Conservation (phyloP, 1,140 invertebrate genomes). For the Drosophila virilis region DNA sequence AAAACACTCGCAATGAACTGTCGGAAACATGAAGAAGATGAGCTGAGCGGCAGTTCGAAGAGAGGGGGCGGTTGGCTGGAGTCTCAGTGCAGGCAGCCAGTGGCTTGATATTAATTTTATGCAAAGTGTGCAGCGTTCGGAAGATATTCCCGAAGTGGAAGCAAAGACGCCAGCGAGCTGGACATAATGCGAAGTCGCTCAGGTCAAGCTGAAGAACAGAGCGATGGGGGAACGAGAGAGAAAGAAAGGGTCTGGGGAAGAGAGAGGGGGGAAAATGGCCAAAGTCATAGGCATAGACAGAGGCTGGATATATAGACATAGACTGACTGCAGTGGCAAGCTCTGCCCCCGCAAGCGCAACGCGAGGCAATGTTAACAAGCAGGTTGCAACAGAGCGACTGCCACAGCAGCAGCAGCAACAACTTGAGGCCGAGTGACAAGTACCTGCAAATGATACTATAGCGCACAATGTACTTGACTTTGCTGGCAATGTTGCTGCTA, state of each 20-base stretch:
- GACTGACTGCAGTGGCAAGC: conserved; percentile 13
- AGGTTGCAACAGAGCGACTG: conserved; percentile 16
- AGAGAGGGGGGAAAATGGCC: background rate
- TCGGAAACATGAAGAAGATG: conserved; percentile 52
- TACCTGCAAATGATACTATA: conserved; percentile 83
- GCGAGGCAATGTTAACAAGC: conserved; percentile 4
- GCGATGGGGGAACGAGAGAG: background rate
- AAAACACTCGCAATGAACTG: conserved; percentile 80
- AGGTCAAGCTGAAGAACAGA: conserved; percentile 21
- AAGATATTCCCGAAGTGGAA: conserved; percentile 49
- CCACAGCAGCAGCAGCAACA: conserved; percentile 44
- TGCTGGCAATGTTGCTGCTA: conserved; percentile 35
- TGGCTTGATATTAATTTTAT: conserved; percentile 75
- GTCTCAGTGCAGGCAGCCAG: conserved; percentile 8
- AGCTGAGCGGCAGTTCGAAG: background rate
- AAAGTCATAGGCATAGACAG: background rate
- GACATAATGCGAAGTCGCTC: conserved; percentile 49
- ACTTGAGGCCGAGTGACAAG: conserved; percentile 66
- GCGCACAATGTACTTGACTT: conserved; percentile 79
- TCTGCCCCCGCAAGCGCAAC: conserved; percentile 8
- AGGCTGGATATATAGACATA: background rate
- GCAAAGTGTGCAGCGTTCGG: conserved; percentile 64
- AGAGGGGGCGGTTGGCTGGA: background rate
- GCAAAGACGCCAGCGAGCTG: conserved; percentile 53
- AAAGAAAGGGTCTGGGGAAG: background rate